These are phyloP conservation scores for Xylocampa areola DNA, from an alignment of 2,888 invertebrate genomes.

Conservation along the genomic window DNA sequence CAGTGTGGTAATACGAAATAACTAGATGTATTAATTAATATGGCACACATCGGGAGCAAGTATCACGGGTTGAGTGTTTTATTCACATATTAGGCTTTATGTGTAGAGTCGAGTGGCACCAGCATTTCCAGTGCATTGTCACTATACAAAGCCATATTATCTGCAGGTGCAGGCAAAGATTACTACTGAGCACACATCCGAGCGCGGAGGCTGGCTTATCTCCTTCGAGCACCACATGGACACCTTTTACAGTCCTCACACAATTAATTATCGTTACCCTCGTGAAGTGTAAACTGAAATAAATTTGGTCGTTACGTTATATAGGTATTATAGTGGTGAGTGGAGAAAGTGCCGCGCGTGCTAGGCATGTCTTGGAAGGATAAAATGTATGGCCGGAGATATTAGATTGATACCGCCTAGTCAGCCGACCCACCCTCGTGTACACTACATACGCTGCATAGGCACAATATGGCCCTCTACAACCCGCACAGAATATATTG, in stretches of 20 bases:
- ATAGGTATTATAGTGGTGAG: conserved; percentile 24
- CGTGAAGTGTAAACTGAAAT: conserved; percentile 36
- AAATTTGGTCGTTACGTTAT: conserved; percentile 45
- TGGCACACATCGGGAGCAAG: background rate
- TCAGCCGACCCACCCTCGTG: conserved; percentile 50
- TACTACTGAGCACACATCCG: conserved; percentile 17
- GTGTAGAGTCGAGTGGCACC: background rate
- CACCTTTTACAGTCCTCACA: conserved; percentile 20
- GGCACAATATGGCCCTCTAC: conserved; percentile 40
- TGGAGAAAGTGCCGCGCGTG: conserved; percentile 28
- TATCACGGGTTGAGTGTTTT: background rate
- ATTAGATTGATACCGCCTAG: conserved; percentile 63
- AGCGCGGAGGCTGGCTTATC: conserved; percentile 22
- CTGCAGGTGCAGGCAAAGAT: conserved; percentile 23
- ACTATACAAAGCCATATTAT: conserved; percentile 20
- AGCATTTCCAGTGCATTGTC: conserved; percentile 9
- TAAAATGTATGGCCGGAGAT: conserved; percentile 60
- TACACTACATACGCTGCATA: conserved; percentile 51
- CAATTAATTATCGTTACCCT: conserved; percentile 37
- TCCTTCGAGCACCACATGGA: conserved; percentile 9
- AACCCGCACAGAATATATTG: conserved; percentile 51
- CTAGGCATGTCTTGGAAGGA: conserved; percentile 44
- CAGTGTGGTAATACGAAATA: conserved; percentile 5
- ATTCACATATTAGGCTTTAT: background rate
- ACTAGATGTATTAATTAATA: conserved; percentile 11